Percentiles rank a stretch among this genome's conserved stretches.
Evolutionary conservation across 1,140 invertebrate species (phyloP).

Genomic region (Drosophila punjabiensis): DNA sequence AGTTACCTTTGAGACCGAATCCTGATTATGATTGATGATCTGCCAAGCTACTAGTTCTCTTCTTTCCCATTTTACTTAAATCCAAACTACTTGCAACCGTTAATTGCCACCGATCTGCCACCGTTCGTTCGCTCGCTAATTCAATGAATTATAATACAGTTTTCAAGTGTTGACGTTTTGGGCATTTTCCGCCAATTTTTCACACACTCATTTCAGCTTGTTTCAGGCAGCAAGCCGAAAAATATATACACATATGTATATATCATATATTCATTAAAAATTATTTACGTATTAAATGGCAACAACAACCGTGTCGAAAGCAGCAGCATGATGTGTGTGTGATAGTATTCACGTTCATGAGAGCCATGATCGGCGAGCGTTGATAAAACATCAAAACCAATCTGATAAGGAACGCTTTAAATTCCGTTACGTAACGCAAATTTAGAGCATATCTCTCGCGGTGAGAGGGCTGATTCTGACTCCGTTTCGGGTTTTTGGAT

Average conservation of each 20-base stretch:
- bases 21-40: conserved; percentile 26
- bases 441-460: conserved; percentile 68
- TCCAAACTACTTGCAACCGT: not conserved
- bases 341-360: conserved; percentile 15
- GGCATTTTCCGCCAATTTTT: conserved; percentile 76
- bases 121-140: conserved; percentile 8
- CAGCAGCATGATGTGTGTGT: not conserved
- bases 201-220: conserved; percentile 67
- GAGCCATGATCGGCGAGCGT: conserved; percentile 52
- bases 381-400: conserved; percentile 81
- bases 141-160: conserved; percentile 34
- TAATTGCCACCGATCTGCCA: conserved; percentile 21
- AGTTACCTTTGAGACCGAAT: not conserved
- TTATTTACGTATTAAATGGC: conserved; percentile 73
- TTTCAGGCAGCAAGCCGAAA: conserved; percentile 38
- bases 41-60: not conserved
- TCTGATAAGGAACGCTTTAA: conserved; percentile 84
- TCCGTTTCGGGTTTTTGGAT: conserved; percentile 18
- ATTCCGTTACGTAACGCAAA: conserved; percentile 85
- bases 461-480: conserved; percentile 15
- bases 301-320: conserved; percentile 19
- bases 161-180: conserved; percentile 61
- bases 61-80: not conserved
- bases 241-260: conserved; percentile 50
- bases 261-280: conserved; percentile 82